Conservation (phyloP, 2,797 vertebrate genomes). For the Alcedo quadribrachys region DNA sequence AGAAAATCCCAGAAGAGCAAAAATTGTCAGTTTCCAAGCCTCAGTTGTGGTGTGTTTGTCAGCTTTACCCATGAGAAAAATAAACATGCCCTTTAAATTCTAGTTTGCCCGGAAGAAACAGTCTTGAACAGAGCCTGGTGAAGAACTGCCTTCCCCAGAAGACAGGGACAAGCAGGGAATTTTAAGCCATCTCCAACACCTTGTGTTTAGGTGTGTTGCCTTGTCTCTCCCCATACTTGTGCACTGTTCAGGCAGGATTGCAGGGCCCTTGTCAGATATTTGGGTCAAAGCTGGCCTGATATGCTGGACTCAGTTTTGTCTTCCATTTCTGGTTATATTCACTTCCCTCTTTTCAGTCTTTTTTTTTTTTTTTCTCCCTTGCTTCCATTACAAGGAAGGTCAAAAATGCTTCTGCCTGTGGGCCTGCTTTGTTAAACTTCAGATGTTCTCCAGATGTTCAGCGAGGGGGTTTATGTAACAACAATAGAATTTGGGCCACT, state of each 20-base stretch:
- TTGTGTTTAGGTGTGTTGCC: neutral
- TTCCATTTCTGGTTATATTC: neutral
- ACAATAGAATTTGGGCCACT: constrained; percentile 2
- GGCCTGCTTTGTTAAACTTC: constrained; percentile 43
- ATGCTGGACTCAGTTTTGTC: neutral
- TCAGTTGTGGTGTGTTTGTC: neutral
- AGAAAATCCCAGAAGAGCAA: neutral
- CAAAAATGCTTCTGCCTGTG: constrained; percentile 38
- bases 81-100: neutral
- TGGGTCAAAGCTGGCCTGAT: fast-evolving
- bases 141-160: neutral
- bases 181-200: neutral
- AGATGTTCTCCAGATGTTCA: constrained; percentile 68
- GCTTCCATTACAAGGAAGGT: constrained; percentile 39
- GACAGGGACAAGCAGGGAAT: neutral
- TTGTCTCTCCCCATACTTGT: neutral
- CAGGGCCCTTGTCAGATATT: neutral
- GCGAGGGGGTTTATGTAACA: neutral
- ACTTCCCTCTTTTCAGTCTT: neutral
- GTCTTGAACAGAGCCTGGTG: neutral
- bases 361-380: neutral
- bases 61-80: neutral
- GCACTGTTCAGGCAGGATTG: neutral
- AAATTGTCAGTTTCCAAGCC: neutral
- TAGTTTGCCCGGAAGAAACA: neutral